These are phyloP conservation scores for Ictalurus punctatus DNA, from an alignment of 2,113 vertebrate genomes.

Conservation along the genomic window DNA sequence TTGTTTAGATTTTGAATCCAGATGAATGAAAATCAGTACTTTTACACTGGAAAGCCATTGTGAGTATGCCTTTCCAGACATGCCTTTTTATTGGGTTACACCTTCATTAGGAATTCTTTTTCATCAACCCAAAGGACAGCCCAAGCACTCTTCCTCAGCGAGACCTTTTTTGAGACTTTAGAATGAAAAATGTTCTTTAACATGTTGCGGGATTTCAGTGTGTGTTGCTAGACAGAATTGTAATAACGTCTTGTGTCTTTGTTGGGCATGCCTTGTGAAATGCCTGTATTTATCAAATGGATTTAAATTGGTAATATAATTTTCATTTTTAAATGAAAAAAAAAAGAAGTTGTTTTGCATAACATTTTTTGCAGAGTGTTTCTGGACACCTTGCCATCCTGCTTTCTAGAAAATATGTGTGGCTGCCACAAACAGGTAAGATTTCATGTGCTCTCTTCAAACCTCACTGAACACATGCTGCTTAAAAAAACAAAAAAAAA, in stretches of 20 bases:
- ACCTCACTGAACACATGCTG: neutral
- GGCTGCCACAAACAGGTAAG: neutral
- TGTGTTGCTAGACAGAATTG: slow-evolving; percentile 58
- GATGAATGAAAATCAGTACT: slow-evolving; percentile 7
- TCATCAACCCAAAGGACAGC: slow-evolving; percentile 14
- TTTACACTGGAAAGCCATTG: slow-evolving; percentile 9
- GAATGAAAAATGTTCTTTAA: slow-evolving; percentile 40
- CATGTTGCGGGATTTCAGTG: slow-evolving; percentile 50
- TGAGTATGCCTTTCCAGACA: slow-evolving; percentile 4
- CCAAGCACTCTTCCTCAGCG: slow-evolving; percentile 12
- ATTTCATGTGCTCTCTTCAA: neutral
- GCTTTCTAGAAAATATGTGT: neutral
- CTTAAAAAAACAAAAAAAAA: neutral
- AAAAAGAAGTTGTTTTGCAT: slow-evolving; percentile 2
- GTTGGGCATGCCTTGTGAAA: slow-evolving; percentile 69
- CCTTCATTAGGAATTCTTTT: neutral
- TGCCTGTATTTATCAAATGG: slow-evolving; percentile 75
- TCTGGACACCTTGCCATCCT: neutral
- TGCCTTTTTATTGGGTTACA: slow-evolving; percentile 9
- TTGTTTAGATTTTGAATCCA: neutral
- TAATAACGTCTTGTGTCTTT: slow-evolving; percentile 59
- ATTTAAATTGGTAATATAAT: slow-evolving; percentile 70
- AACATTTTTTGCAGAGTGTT: neutral
- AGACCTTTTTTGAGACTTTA: slow-evolving; percentile 44
- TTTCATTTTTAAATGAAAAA: slow-evolving; percentile 71